Evolutionary conservation across 2,113 vertebrate species (phyloP), one percentile per base, ranked within the genome.

Genomic region (Larimichthys polyactis): DNA sequence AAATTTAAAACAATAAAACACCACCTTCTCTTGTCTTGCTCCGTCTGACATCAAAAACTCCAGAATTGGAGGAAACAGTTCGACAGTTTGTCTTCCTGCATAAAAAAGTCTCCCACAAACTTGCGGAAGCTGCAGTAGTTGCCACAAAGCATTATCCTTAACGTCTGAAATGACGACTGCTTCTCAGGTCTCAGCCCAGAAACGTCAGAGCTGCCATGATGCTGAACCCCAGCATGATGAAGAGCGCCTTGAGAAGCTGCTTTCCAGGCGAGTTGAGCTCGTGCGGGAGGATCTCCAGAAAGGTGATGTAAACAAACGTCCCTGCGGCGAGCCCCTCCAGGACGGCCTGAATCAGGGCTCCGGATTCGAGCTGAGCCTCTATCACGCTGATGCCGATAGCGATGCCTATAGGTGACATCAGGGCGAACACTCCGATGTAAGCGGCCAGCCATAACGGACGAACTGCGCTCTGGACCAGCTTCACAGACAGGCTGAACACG

Each of bases 261-360:
- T 84, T 90, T 72, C 95, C 96, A 0, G 94, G 90, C 1, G 95
- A 91, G 87, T 95, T 96, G 22, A 98, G 95, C 63, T 97, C 96
- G 6, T 96, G 95, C 1, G 97, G 97, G 43, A 98, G 93, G 88
- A 98, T 97, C 93, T 98, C 97, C 73, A 98, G 66, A 77, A 98
- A 98, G 83, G 97, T 97, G 91, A 98, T 96, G 78, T 97, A 98
- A 9, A 98, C 46, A 59, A 98, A 98, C 0, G 97, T 98, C 3
- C 97, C 97, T 0, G 96, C 96, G 0, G 97, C 95, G 32, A 97
- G 87, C 3, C 97, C 96, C 87, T 97, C 96, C 83, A 98, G 90
- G 49, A 97, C 15, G 2, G 94, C 95, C 91, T 97, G 97, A 24
- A 95, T 93, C n/a, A 97, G 87, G 0, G 91, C 88, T 0, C 93